Base-by-base conservation (phyloP, 2,888 invertebrate genomes). In the Lordiphosa fenestrarum region DNA sequence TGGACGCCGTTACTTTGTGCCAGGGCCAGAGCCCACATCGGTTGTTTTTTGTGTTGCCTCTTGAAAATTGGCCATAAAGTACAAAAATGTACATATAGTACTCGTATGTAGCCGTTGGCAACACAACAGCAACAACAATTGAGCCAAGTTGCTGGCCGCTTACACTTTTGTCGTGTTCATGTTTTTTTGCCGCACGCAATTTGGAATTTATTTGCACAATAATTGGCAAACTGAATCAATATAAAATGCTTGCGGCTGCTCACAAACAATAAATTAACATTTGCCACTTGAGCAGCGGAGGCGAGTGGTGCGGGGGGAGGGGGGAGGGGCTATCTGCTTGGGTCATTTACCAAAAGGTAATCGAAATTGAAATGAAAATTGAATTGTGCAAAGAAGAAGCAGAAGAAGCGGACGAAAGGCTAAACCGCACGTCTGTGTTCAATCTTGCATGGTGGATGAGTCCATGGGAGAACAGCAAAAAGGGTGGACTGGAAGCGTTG, bases 141-240 rank as follows among this genome's bases (percentile, higher is more conserved):
- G 44, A 48, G 54, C 21, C 65, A 58, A 71, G 75, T 74, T 59
- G 66, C 65, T 57, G 71, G 53, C 39, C 44, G 36, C 37, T 37
- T 36, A 52, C 60, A 58, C 47, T 66, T 66, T 47, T 47, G 50
- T 35, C 12, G 50, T 50, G 47, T 9, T 49, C 23, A 7, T 53
- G 53, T 7, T 49, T 58, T 60, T 48, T 63, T 80, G 84, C 59
- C 54, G 60, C 72, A 78, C 80, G 78, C 82, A 78, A 78, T 78
- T 84, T 74, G 72, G 78, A 78, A 84, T 78, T 78, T 78, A 84
- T 78, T 78, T 78, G 75, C 84, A 78, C 78, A 75, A 82, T 78
- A 78, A 78, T 78, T 78, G 84, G 84, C 84, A 82, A 82, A 62
- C 66, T 69, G 80, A 82, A 77, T 82, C 84, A 78, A 84, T 82